These are phyloP conservation scores for Polyploca ridens DNA, from an alignment of 2,888 invertebrate genomes.

Conservation along the genomic window DNA sequence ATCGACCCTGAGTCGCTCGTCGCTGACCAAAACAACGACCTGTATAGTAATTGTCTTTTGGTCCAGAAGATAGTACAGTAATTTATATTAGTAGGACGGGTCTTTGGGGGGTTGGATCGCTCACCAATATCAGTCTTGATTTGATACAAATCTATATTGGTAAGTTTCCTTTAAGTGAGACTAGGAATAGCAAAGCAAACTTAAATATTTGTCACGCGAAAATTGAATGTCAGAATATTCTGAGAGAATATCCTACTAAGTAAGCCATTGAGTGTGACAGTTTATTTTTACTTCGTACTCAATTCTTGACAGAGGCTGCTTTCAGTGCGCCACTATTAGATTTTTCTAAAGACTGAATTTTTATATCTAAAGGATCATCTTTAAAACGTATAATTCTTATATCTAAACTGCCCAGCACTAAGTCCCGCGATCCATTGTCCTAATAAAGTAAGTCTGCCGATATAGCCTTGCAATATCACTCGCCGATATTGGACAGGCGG, in stretches of 20 bases:
- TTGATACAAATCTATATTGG: slow-evolving; percentile 33
- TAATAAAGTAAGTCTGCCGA: slow-evolving; percentile 36
- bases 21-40: too few species aligned
- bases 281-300: too few species aligned
- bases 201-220: background rate
- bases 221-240: background rate
- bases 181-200: too few species aligned
- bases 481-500: slow-evolving; percentile 55
- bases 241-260: too few species aligned
- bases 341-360: too few species aligned
- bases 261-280: too few species aligned
- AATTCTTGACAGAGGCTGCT: too few species aligned
- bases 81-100: slow-evolving; percentile 42
- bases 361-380: background rate
- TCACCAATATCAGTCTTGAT: too few species aligned
- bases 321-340: too few species aligned
- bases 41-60: slow-evolving; percentile 15
- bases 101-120: too few species aligned
- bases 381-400: background rate
- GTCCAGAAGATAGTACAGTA: slow-evolving; percentile 36
- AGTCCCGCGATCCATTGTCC: slow-evolving; percentile 43
- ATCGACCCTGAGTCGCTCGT: too few species aligned
- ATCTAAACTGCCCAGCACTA: background rate
- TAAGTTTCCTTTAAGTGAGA: slow-evolving; percentile 18
- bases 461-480: slow-evolving; percentile 44